phyloP scores from a whole-genome alignment of 2,888 invertebrate genomes.

The Embidobia sp. region DNA sequence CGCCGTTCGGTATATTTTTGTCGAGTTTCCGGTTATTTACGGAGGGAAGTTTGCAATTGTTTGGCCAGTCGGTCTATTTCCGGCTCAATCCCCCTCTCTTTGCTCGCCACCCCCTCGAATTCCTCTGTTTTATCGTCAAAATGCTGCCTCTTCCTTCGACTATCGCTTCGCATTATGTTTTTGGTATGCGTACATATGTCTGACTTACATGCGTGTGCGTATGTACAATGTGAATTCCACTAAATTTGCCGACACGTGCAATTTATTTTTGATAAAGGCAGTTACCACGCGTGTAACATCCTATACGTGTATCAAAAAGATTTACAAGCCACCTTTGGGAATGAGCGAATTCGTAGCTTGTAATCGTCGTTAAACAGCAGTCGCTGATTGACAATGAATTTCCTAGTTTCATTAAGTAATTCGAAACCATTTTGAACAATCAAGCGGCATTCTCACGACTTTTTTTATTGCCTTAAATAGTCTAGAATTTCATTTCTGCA shows the following conservation, averaged over 20 bases:
- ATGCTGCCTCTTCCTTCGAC: constrained; percentile 54
- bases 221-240: constrained; percentile 13
- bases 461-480: too few species aligned
- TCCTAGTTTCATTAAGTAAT: constrained; percentile 10
- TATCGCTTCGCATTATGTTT: constrained; percentile 50
- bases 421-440: constrained; percentile 14
- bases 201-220: not conserved
- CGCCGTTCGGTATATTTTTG: constrained; percentile 68
- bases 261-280: constrained; percentile 72
- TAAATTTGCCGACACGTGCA: constrained; percentile 54
- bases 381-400: constrained; percentile 10
- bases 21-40: constrained; percentile 76
- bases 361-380: not conserved
- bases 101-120: constrained; percentile 44
- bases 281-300: constrained; percentile 65
- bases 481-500: too few species aligned
- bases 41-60: constrained; percentile 78
- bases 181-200: constrained; percentile 6
- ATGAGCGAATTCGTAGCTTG: constrained; percentile 19
- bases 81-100: constrained; percentile 68
- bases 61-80: constrained; percentile 77
- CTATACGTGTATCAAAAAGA: constrained; percentile 66
- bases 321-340: constrained; percentile 58
- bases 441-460: too few species aligned
- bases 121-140: constrained; percentile 52